These are phyloP conservation scores for Threskiornis aethiopicus DNA, from an alignment of 2,797 vertebrate genomes.

Conservation along the genomic window DNA sequence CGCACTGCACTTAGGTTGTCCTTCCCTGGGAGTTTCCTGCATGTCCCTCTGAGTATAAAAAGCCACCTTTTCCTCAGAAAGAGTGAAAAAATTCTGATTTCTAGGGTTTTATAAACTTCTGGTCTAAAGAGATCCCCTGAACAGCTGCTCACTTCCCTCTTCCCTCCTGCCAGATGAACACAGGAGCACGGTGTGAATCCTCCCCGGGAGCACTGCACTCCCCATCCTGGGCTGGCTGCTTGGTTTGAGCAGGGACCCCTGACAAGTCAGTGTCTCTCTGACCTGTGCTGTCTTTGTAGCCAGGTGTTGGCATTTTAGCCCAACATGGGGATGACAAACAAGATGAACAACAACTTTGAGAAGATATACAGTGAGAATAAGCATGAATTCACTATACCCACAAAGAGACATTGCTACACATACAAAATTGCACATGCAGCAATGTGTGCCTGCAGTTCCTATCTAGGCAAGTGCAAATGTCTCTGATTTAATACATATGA, in stretches of 20 bases:
- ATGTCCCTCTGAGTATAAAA: not conserved
- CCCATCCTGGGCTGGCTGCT: not conserved
- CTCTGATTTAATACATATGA: not conserved
- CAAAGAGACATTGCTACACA: not conserved
- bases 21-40: not conserved
- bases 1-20: not conserved
- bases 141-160: not conserved
- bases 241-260: not conserved
- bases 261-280: not conserved
- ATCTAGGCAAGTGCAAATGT: not conserved
- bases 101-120: not conserved
- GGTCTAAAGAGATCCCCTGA: not conserved
- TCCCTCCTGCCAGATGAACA: not conserved
- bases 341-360: not conserved
- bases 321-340: not conserved
- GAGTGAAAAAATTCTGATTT: not conserved
- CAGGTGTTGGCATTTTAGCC: not conserved
- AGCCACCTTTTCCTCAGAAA: not conserved
- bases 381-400: not conserved
- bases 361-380: not conserved
- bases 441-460: not conserved
- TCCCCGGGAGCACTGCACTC: fast-evolving
- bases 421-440: not conserved
- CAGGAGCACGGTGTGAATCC: not conserved
- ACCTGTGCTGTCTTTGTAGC: not conserved